These are phyloP conservation scores for Platycheirus albimanus DNA, from an alignment of 2,888 invertebrate species.

Conservation along the genomic window DNA sequence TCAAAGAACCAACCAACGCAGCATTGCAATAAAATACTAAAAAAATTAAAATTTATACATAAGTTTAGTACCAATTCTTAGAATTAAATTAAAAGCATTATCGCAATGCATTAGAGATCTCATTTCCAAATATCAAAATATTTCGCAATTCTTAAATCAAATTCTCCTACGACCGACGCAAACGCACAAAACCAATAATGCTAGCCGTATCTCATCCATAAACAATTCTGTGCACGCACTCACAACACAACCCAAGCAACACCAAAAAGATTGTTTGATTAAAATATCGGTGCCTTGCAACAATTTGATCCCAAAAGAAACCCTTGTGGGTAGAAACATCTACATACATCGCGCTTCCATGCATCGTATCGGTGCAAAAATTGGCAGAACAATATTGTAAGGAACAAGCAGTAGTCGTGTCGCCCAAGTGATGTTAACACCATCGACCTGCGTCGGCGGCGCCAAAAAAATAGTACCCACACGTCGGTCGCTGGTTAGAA, in stretches of 20 bases:
- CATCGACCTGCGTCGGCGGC: background rate
- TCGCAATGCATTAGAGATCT: too few species aligned
- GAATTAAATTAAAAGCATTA: too few species aligned
- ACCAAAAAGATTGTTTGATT: too few species aligned
- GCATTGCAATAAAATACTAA: too few species aligned
- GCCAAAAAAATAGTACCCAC: conserved; percentile 31
- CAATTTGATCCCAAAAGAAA: background rate
- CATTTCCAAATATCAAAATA: too few species aligned
- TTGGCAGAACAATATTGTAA: background rate
- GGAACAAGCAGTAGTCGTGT: conserved; percentile 5
- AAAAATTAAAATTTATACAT: too few species aligned
- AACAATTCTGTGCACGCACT: background rate
- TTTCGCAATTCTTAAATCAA: too few species aligned
- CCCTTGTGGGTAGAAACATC: conserved; percentile 24
- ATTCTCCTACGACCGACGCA: too few species aligned
- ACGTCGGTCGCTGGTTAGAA: conserved; percentile 23
- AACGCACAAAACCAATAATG: too few species aligned
- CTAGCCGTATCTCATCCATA: conserved; percentile 2
- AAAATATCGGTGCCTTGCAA: conserved; percentile 11
- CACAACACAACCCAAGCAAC: background rate
- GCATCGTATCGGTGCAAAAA: background rate
- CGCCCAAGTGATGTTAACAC: conserved; percentile 29
- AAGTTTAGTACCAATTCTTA: too few species aligned
- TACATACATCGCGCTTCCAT: conserved; percentile 15
- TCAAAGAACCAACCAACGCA: too few species aligned